Evolutionary conservation across 2,113 vertebrate species (phyloP).

Genomic region (Lagenorhynchus albirostris): DNA sequence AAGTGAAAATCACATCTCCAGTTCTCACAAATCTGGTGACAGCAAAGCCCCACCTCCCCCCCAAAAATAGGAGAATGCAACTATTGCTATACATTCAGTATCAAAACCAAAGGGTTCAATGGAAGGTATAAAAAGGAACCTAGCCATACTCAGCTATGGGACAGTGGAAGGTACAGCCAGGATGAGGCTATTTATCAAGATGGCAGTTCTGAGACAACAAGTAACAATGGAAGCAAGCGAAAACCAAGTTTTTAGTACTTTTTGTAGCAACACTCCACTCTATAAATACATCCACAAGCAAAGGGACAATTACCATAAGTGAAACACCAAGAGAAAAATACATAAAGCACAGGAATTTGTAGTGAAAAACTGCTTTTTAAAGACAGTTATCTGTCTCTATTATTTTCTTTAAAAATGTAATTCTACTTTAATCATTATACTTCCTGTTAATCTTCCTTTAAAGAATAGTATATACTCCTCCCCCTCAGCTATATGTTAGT

Average conservation of each 20-base stretch:
- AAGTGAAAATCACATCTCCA: too few species aligned
- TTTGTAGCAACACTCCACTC: neutral
- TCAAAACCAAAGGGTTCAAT: neutral
- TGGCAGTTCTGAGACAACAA: neutral
- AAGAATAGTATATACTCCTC: neutral
- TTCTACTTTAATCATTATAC: neutral
- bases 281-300: neutral
- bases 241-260: neutral
- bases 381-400: neutral
- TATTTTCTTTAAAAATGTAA: neutral
- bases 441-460: neutral
- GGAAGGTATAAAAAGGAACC: neutral
- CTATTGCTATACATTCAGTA: too few species aligned
- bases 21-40: too few species aligned
- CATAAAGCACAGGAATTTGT: neutral
- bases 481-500: neutral
- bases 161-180: neutral
- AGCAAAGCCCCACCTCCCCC: too few species aligned
- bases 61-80: too few species aligned
- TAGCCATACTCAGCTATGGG: neutral
- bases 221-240: neutral
- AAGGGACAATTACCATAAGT: neutral
- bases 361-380: neutral
- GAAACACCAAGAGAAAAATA: neutral
- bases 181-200: neutral